Base-by-base conservation (phyloP, 2,888 invertebrate genomes). In the Gymnosoma rotundatum region DNA sequence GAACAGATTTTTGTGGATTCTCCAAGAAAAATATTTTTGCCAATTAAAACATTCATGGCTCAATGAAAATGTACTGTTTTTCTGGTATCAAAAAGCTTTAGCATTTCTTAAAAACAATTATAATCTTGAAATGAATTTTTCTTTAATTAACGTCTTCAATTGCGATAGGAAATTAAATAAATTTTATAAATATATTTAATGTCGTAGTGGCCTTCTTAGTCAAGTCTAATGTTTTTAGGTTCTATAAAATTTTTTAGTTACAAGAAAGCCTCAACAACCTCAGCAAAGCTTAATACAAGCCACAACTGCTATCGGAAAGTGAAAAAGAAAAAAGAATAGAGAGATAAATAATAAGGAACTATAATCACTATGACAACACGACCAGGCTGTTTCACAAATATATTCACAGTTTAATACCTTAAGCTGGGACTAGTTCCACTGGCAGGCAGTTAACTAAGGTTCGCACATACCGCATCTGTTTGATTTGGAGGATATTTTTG, bases 261-360 rank as follows among this genome's bases (percentile, higher is more conserved):
- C 38, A 21, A 18, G 18, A 70, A 58, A 58, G 18, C 70, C 18
- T 48, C 48, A 38, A 21, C n/a, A 63, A 63, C 63, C 42, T 18
- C 52, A 50, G 42, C 20, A 54, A 63, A 52, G 18, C 18, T 42
- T 25, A 38, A 10, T 12, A 18, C 18, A 20, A 42, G 52, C 61
- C 25, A 54, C 63, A 52, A 54, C 38, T 73, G 38, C 38, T 52
- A 8, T 21, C 14, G 12, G 9, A 32, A 12, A 63, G 25, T 12
- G 42, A 7, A n/a, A n/a, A 52, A 52, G 54, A 73, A 25, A 25
- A 48, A 42, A 14, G 8, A 36, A 63, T 63, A 8, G 14, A 16
- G n/a, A 21, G 54, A 14, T 36, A 63, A 54, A 63, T 38, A 61
- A 73, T 63, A 42, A 54, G 54, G 63, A 63, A 54, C n/a, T 16